Percentiles rank a stretch among this genome's conserved stretches.
These are phyloP conservation scores for Alethe diademata DNA, from an alignment of 2,113 vertebrate genomes.

Conservation along the genomic window DNA sequence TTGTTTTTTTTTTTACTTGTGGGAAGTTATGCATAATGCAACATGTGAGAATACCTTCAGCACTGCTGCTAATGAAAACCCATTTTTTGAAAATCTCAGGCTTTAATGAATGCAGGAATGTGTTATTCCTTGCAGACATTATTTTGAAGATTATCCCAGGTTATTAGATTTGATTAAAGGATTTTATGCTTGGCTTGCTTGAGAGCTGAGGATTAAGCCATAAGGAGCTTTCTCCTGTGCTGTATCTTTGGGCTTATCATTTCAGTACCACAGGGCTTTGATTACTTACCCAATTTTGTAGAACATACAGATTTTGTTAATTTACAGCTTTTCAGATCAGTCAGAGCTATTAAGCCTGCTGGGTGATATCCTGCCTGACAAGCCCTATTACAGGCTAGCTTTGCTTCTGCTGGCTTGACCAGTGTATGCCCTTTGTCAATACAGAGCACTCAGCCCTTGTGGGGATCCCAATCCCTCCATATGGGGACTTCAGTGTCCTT, in stretches of 20 bases:
- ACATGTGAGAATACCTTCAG: not conserved
- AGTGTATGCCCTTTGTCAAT: not conserved
- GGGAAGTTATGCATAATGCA: not conserved
- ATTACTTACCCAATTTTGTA: slow-evolving; percentile 36
- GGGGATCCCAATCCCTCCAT: not conserved
- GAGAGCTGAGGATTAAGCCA: slow-evolving; percentile 58
- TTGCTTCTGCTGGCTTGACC: not conserved
- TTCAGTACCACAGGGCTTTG: not conserved
- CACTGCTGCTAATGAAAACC: not conserved
- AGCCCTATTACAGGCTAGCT: not conserved
- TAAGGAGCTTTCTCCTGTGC: slow-evolving; percentile 53
- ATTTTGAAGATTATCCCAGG: slow-evolving; percentile 60
- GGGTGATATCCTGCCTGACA: not conserved
- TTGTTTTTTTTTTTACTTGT: not conserved
- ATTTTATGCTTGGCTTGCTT: slow-evolving; percentile 45
- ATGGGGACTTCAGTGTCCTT: not conserved
- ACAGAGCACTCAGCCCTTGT: not conserved
- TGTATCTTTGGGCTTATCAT: slow-evolving; percentile 50
- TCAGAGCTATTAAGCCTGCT: slow-evolving; percentile 32
- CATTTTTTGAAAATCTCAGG: not conserved
- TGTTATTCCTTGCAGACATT: slow-evolving; percentile 56
- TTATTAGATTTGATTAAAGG: slow-evolving; percentile 68
- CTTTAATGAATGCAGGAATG: slow-evolving; percentile 36
- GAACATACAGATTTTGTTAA: slow-evolving; percentile 44
- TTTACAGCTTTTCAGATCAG: slow-evolving; percentile 59